These are phyloP conservation scores for Dasyurus viverrinus DNA, from an alignment of 2,113 vertebrate species.

Conservation along the genomic window DNA sequence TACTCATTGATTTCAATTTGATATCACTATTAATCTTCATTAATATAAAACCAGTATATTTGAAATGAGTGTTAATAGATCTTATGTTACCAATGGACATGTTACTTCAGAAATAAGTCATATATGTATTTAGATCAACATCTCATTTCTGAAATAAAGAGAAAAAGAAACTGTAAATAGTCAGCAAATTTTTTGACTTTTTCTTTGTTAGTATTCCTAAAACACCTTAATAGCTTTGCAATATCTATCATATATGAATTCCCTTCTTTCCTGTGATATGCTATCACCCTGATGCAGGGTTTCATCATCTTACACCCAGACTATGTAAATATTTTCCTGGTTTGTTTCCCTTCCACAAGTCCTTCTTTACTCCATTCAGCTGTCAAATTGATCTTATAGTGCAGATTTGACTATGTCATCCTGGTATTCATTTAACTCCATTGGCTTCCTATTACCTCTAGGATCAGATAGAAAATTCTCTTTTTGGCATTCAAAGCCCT, in stretches of 20 bases:
- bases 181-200: background rate
- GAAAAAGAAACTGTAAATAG: background rate
- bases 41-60: slow-evolving; percentile 33
- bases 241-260: background rate
- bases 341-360: background rate
- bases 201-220: background rate
- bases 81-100: background rate
- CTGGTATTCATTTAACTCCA: background rate
- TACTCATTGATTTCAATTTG: background rate
- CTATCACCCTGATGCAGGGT: background rate
- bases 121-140: background rate
- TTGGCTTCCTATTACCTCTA: background rate
- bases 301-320: background rate
- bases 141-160: background rate
- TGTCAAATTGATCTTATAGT: background rate
- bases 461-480: background rate
- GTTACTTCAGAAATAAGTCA: background rate
- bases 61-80: background rate
- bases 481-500: background rate
- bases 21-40: slow-evolving; percentile 15
- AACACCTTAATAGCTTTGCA: background rate
- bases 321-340: background rate
- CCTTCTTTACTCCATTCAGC: background rate
- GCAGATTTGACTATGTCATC: background rate
- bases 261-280: background rate